Conservation (phyloP, 37 sponge, comb jelly and placozoan species). For the Eunapius fragilis region DNA sequence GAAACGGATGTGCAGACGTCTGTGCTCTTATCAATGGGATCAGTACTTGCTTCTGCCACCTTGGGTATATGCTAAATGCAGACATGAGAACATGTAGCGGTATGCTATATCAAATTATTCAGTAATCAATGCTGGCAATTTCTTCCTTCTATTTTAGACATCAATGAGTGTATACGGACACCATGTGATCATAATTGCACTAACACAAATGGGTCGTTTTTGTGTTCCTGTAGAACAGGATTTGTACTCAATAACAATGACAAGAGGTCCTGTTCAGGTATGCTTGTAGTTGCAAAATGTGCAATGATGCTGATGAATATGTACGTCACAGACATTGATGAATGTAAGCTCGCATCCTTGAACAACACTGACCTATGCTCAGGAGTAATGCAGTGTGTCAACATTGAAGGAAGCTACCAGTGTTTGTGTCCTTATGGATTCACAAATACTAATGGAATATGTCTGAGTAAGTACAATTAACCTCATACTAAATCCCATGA, state of each 20-base stretch:
- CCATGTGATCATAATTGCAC: background rate
- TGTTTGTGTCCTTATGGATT: background rate
- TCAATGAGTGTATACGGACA: background rate
- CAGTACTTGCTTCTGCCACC: background rate
- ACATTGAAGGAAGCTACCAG: background rate
- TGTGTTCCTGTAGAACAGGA: background rate
- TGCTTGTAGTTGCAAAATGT: background rate
- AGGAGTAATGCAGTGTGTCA: background rate
- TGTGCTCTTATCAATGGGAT: background rate
- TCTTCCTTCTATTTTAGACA: background rate
- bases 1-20: background rate
- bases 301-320: background rate
- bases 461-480: background rate
- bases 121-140: background rate
- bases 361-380: background rate
- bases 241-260: background rate
- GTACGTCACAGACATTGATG: background rate
- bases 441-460: background rate
- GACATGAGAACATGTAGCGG: background rate
- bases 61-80: background rate
- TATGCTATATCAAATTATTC: background rate
- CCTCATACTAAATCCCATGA: no score
- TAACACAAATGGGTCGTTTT: background rate
- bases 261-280: background rate
- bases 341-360: background rate